A percentile compares a stretch with the other conserved stretches of the same genome.
Conservation (phyloP, 2,888 invertebrate genomes). For the Amphiduros pacificus region DNA sequence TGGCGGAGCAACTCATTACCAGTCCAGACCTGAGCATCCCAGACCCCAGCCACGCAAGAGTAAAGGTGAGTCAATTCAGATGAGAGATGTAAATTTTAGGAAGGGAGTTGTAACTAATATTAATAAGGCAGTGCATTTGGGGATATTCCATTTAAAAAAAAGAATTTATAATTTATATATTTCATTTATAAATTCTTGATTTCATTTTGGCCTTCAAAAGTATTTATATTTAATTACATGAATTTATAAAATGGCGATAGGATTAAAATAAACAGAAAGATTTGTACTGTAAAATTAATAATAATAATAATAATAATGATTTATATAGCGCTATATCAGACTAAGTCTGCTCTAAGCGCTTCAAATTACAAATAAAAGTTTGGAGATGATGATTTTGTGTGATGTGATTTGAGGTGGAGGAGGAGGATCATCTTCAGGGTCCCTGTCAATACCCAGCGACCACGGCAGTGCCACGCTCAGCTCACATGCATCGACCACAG, state of each 20-base stretch:
- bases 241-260: too few relatives aligned
- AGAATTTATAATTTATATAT: not conserved
- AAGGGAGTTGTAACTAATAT: not conserved
- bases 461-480: not conserved
- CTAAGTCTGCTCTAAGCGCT: too few relatives aligned
- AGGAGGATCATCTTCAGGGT: not conserved
- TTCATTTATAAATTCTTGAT: not conserved
- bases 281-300: too few relatives aligned
- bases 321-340: too few relatives aligned
- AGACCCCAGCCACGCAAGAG: slow-evolving; percentile 5
- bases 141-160: not conserved
- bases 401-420: not conserved
- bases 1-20: not conserved
- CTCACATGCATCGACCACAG: not conserved
- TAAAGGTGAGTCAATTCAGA: not conserved
- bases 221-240: too few relatives aligned
- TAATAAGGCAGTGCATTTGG: not conserved
- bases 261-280: too few relatives aligned
- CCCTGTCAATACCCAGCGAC: not conserved
- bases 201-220: too few relatives aligned
- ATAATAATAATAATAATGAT: too few relatives aligned
- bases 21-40: slow-evolving; percentile 2
- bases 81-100: not conserved
- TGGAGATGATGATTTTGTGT: too few relatives aligned
- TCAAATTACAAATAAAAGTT: too few relatives aligned